A percentile compares a stretch with the other conserved stretches of the same genome.
Conservation (phyloP, 2,888 invertebrate species). For the Leptinotarsa rubiginosa region DNA sequence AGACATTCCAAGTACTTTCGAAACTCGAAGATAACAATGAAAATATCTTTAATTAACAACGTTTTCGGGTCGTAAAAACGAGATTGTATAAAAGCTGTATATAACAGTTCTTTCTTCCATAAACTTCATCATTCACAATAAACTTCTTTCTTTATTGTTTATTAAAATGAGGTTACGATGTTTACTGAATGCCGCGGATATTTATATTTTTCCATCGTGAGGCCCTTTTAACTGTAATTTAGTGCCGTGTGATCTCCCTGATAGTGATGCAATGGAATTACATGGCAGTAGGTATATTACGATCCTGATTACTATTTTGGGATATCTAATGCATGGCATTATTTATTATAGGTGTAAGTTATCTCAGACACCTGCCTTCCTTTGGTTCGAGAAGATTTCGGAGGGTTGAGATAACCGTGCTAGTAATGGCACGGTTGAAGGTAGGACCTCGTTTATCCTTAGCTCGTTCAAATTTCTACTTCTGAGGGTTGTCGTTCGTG, state of each 20-base stretch:
- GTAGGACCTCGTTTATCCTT: too few species aligned
- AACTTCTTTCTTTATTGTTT: constrained; percentile 59
- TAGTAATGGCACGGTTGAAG: too few species aligned
- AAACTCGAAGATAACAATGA: constrained; percentile 48
- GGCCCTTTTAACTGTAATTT: constrained; percentile 17
- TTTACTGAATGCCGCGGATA: constrained; percentile 43
- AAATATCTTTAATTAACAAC: constrained; percentile 47
- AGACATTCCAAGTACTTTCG: constrained; percentile 36
- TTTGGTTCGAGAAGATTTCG: too few species aligned
- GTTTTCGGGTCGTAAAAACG: constrained; percentile 45
- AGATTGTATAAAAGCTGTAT: constrained; percentile 46
- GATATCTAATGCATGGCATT: too few species aligned
- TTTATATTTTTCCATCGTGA: constrained; percentile 25
- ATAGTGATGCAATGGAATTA: constrained; percentile 5
- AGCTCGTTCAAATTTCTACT: too few species aligned
- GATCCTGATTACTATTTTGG: too few species aligned
- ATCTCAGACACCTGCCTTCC: too few species aligned
- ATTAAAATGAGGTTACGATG: constrained; percentile 62
- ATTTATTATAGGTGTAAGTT: too few species aligned
- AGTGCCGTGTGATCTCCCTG: constrained; percentile 16
- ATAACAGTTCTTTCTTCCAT: constrained; percentile 47
- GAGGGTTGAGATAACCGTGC: too few species aligned
- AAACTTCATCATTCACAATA: constrained; percentile 47
- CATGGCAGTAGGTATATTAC: background rate
- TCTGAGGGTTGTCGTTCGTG: too few species aligned